A percentile compares a stretch with the other conserved stretches of the same genome.
Evolutionary conservation across 2,797 vertebrate genomes (phyloP).

Genomic region (Remorina albescens): DNA sequence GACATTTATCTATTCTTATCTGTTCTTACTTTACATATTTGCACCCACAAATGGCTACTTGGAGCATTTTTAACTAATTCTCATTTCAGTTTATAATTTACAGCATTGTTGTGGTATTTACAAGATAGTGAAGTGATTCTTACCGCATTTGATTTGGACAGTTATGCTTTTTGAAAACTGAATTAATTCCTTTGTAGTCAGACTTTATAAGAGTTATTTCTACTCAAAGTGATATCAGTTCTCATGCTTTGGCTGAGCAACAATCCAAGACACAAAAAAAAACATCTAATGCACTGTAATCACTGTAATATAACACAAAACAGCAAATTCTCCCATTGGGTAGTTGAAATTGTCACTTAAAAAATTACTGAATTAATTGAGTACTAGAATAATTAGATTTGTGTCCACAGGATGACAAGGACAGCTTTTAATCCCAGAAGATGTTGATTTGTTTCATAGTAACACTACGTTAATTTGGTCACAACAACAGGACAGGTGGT

Average conservation of each 20-base stretch:
- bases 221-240: not conserved
- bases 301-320: not conserved
- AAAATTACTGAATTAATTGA: not conserved
- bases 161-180: not conserved
- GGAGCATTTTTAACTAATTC: not conserved
- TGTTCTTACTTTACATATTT: not conserved
- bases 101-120: not conserved
- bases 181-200: not conserved
- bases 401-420: fast-evolving
- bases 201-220: too few species aligned
- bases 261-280: not conserved
- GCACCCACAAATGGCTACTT: not conserved
- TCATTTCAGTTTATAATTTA: not conserved
- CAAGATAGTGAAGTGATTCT: not conserved
- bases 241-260: not conserved
- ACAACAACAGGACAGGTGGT: not conserved
- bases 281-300: not conserved
- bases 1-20: not conserved
- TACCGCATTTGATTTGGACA: not conserved
- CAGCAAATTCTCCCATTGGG: not conserved
- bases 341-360: not conserved
- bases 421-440: not conserved
- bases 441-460: not conserved
- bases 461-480: not conserved
- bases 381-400: slow-evolving; percentile 3